A percentile compares a stretch with the other conserved stretches of the same genome.
These are phyloP conservation scores for Pogonus chalceus DNA, from an alignment of 1,140 invertebrate species.

Conservation along the genomic window DNA sequence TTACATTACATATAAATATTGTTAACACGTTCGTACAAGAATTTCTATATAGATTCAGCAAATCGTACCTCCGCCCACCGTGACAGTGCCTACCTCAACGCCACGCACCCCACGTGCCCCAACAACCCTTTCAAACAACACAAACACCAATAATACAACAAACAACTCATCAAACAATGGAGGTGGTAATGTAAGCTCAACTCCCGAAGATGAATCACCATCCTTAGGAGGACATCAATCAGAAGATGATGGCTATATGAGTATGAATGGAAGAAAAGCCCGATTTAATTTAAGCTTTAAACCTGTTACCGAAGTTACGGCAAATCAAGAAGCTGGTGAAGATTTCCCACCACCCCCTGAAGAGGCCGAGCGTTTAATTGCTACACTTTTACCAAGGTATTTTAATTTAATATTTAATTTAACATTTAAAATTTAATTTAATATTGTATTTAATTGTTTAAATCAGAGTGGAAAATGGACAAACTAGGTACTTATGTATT, in stretches of 20 bases:
- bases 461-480: not conserved
- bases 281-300: slow-evolving; percentile 57
- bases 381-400: slow-evolving; percentile 61
- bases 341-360: slow-evolving; percentile 60
- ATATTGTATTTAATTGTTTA: not conserved
- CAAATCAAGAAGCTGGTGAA: slow-evolving; percentile 39
- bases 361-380: slow-evolving; percentile 62
- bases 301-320: slow-evolving; percentile 50
- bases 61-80: slow-evolving; percentile 16
- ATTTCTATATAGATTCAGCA: slow-evolving; percentile 26
- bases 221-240: slow-evolving; percentile 68
- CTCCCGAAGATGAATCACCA: slow-evolving; percentile 58
- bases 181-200: slow-evolving; percentile 28
- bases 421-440: not conserved
- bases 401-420: too few species aligned
- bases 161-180: slow-evolving; percentile 10
- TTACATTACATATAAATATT: slow-evolving; percentile 4
- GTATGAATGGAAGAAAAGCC: slow-evolving; percentile 69
- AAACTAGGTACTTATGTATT: too few species aligned
- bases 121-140: too few species aligned
- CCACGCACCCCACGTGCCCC: slow-evolving; percentile 29
- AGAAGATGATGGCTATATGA: slow-evolving; percentile 83
- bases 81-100: slow-evolving; percentile 18
- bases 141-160: slow-evolving; percentile 36
- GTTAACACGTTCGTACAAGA: not conserved